Base-by-base conservation (phyloP, 2,797 vertebrate species). In the Enteromius mattozi region DNA sequence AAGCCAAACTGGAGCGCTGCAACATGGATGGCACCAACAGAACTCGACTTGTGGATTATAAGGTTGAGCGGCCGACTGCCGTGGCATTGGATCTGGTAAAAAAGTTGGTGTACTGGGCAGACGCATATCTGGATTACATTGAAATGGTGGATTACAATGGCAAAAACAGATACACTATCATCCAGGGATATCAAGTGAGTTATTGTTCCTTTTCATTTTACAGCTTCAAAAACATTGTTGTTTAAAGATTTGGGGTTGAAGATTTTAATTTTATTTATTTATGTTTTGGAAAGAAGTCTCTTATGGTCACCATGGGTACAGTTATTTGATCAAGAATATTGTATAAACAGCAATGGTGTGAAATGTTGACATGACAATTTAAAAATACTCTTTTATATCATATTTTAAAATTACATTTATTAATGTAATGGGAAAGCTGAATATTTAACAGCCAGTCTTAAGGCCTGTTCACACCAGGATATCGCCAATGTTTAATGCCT, bases 1-100 rank as follows among this genome's bases (percentile, higher is more conserved):
- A 95, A 84, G 97, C 97, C 93, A 99, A 97, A 92, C 92, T 99
- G 87, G 98, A 99, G 91, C 95, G 97, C 89, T 98, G 98, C 93
- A 97, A 99, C 94, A 97, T 97, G 97, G 97, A 99, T 78, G 98
- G 98, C 89, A 97, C 95, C 85, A 98, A 98, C 93, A 95, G 98
- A 91, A 97, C 96, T 1, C 94, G 95, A 80, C 96, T 99, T 88
- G 96, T 98, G 88, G 95, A 96, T 91, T 95, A 95, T 17, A 97
- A 96, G 89, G 95, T 97, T 56, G 97, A 98, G 90, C 96, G 97
- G 90, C 98, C 98, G 79, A 96, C 96, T 27, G 96, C 97, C 81
- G 92, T 99, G 88, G 93, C 97, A 0, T 88, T 99, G 88, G 98
- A 99, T 83, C 90, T 99, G 68, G 88, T 99, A 89, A 98, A 96